phyloP scores from a whole-genome alignment of 2,888 invertebrate species.

The Mesochorus sp. region DNA sequence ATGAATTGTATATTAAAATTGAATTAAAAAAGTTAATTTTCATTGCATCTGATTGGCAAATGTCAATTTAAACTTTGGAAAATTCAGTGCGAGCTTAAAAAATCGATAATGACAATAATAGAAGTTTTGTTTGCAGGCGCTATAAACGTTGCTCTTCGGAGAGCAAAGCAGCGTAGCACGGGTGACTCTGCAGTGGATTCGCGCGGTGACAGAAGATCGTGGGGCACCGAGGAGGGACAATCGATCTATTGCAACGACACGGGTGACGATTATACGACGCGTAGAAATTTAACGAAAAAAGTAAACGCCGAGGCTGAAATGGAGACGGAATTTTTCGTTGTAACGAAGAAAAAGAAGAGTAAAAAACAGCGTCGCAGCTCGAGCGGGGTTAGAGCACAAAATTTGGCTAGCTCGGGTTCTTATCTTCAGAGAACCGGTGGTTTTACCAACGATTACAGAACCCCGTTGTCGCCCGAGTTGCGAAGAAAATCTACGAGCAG shows the following conservation, averaged over 20 bases:
- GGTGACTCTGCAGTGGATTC: conserved; percentile 78
- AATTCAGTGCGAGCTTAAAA: no score
- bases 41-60: no score
- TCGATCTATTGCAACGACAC: conserved; percentile 82
- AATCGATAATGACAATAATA: no score
- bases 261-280: conserved; percentile 76
- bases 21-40: no score
- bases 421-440: conserved; percentile 78
- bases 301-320: conserved; percentile 77
- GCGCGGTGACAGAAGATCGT: conserved; percentile 84
- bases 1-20: no score
- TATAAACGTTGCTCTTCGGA: conserved; percentile 75
- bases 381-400: conserved; percentile 79
- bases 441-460: conserved; percentile 77
- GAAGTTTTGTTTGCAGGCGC: conserved; percentile 68
- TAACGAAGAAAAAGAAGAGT: conserved; percentile 91
- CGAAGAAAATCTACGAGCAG: conserved; percentile 89
- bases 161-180: conserved; percentile 78
- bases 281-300: conserved; percentile 76
- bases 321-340: conserved; percentile 90
- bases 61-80: no score
- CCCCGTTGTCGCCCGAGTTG: conserved; percentile 78
- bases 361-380: conserved; percentile 84
- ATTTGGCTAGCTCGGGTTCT: conserved; percentile 76
- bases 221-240: conserved; percentile 87